Evolutionary conservation across 2,113 vertebrate species (phyloP), one percentile per base, ranked within the genome.

Genomic region (Psittacula cyanocephala): DNA sequence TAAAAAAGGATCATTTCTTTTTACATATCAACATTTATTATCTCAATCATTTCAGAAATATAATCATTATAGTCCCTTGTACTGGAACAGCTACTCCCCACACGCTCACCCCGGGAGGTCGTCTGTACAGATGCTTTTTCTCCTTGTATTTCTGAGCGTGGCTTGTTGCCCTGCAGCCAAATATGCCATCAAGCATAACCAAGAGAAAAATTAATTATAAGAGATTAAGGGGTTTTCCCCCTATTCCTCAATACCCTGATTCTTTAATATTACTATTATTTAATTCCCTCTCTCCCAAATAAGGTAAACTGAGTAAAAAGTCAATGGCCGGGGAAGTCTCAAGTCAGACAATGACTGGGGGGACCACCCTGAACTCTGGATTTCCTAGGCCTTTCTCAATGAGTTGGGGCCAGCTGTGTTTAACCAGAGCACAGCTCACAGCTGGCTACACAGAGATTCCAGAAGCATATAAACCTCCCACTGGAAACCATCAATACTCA

Each of bases 21-120:
- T 92, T 88, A 77, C 53, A 68, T 77, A 91, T 93, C 95, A 95
- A 95, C 90, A 93, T 96, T 94, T 92, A 95, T 95, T 95, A 81
- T 86, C 94, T 92, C 92, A 46, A 72, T 95, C 81, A 95, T 90
- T 93, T 65, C 93, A 92, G 63, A 96, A 86, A 94, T 67, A 69
- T 82, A 72, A 86, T 89, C 91, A 91, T 94, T 74, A 95, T 24
- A 47, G 84, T 84, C 72, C 35, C 44, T 83, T 93, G 75, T 67
- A n/a, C 91, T 70, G 31, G 91, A 94, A 87, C 83, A 95, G 81
- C 86, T 91, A 94, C 91, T 96, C 77, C 80, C 4, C 20, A 27
- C 55, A 49, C 41, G n/a, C 37, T 55, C 50, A 92, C 83, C 68
- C 71, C 4, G 6, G 69, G 33, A 68, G 63, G 33, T 87, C 19